Base-by-base conservation (phyloP, 2,888 invertebrate genomes). In the Aleiodes alternator region DNA sequence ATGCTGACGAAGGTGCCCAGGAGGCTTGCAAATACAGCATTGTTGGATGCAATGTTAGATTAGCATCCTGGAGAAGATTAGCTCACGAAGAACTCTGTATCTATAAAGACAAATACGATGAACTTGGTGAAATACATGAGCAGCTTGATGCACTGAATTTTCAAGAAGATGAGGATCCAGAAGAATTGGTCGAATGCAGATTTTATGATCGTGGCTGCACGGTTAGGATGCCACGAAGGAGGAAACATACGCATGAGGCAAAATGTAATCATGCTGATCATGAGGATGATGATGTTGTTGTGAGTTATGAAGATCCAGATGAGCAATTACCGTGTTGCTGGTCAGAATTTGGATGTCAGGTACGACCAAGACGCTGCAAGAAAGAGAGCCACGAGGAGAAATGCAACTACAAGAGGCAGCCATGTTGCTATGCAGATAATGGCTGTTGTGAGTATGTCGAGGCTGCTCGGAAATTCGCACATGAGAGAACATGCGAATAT, bases 331-430 rank as follows among this genome's bases (percentile, higher is more conserved):
- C 81, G 8, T 88, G 88, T 72, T 79, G 73, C 51, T 88, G 86
- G 84, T 77, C 80, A 1, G 79, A 80, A 1, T 69, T 82, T 23
- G 88, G 88, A 0, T 88, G 88, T 23, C 80, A 76, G 8, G 83
- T 87, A 0, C 78, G 68, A 14, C 83, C 86, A 8, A 85, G 83
- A 29, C 76, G 80, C 0, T 75, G 59, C 34, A 80, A 81, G 1
- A 81, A 79, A 43, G 72, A 81, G 6, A 73, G 12, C 4, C 88
- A 88, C 75, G 87, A 85, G 48, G 81, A 80, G 57, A 86, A 85
- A 53, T 88, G 88, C 73, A 86, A 86, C 79, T 86, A 87, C 79
- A 82, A 78, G n/a, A 82, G 80, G 82, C 82, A 84, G 57, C 78
- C 82, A 23, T 87, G 86, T 69, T 11, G 53, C n/a, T 85, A 79